phyloP scores from a whole-genome alignment of 2,888 invertebrate species.

The Archips crataeganus region DNA sequence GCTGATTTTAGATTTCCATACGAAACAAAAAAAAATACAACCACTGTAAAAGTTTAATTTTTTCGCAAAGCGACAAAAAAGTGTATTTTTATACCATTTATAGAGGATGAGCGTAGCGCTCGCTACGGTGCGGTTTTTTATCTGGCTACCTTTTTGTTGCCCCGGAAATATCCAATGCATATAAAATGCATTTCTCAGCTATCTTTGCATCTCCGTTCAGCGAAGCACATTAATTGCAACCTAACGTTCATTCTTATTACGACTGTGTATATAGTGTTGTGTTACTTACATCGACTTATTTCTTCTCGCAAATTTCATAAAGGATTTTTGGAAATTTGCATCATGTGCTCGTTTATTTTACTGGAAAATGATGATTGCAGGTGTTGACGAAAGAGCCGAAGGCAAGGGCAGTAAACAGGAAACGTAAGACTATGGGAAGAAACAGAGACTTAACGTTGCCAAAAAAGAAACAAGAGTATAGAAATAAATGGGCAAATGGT shows the following conservation, averaged over 20 bases:
- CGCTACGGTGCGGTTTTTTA: conserved; percentile 44
- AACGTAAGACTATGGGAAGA: too few species aligned
- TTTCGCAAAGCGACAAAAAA: background rate
- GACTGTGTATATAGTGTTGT: background rate
- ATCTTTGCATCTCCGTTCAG: conserved; percentile 56
- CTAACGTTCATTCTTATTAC: background rate
- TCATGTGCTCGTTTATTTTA: background rate
- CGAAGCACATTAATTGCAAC: conserved; percentile 65
- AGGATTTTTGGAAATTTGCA: background rate
- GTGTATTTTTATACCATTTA: background rate
- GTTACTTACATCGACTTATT: background rate
- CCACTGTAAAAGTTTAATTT: background rate
- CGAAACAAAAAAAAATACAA: too few species aligned
- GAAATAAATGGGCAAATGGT: too few species aligned
- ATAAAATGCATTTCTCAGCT: conserved; percentile 70
- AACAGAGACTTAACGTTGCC: too few species aligned
- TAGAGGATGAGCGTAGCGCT: background rate
- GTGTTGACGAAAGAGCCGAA: too few species aligned
- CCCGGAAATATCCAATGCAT: conserved; percentile 72
- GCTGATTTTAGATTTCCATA: background rate
- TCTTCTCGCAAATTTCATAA: background rate
- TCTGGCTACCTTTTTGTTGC: conserved; percentile 47
- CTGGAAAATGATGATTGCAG: too few species aligned
- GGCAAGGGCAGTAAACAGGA: too few species aligned
- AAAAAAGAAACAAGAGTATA: too few species aligned